phyloP scores from a whole-genome alignment of 2,888 invertebrate genomes.

The Archips crataeganus region DNA sequence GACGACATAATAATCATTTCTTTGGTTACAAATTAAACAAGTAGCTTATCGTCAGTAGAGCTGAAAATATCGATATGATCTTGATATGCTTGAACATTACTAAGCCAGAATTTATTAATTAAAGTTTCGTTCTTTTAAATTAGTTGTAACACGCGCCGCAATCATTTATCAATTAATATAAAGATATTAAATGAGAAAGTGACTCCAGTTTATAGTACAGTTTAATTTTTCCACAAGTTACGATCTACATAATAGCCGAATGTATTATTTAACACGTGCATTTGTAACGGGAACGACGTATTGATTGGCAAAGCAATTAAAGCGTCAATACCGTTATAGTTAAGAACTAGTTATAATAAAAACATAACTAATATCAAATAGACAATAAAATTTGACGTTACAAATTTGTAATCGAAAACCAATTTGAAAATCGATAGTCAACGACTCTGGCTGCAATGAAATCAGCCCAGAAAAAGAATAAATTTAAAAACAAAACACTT shows the following conservation, averaged over 20 bases:
- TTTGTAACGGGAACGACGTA: conserved; percentile 43
- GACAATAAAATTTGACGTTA: conserved; percentile 14
- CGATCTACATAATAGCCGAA: conserved; percentile 43
- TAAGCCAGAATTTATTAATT: conserved; percentile 22
- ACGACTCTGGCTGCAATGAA: not conserved
- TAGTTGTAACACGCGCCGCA: conserved; percentile 27
- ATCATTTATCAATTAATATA: conserved; percentile 35
- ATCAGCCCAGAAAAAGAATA: not conserved
- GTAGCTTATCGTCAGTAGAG: not conserved
- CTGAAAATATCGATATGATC: conserved; percentile 10
- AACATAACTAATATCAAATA: conserved; percentile 22
- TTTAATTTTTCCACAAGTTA: conserved; percentile 30
- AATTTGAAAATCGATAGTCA: conserved; percentile 11
- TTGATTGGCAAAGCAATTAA: conserved; percentile 48
- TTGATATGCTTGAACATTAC: not conserved
- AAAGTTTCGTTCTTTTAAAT: conserved; percentile 12
- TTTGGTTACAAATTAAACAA: not conserved
- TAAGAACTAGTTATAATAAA: conserved; percentile 35
- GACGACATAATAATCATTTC: not conserved
- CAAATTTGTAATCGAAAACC: conserved; percentile 11
- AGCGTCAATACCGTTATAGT: conserved; percentile 43
- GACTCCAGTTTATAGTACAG: conserved; percentile 26
- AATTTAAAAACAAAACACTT: conserved; percentile 23
- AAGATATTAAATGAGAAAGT: conserved; percentile 27
- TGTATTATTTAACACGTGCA: conserved; percentile 33